Evolutionary conservation across 2,113 vertebrate genomes (phyloP).

Genomic region (Coreoperca whiteheadi): DNA sequence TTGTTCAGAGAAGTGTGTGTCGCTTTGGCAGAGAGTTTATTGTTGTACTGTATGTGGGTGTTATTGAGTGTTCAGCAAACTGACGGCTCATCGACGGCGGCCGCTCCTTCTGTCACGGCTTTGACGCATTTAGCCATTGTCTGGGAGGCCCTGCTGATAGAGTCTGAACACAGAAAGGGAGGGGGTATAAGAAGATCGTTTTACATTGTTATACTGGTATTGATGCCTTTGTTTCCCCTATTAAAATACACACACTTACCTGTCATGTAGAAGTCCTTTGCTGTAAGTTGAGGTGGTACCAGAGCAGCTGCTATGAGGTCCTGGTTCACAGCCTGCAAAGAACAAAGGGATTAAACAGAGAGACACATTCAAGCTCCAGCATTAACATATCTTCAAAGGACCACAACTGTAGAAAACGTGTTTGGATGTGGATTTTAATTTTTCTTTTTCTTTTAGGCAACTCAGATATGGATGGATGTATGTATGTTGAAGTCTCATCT

Average conservation of each 20-base stretch:
- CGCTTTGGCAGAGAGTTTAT: constrained; percentile 10
- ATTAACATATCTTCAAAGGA: no score
- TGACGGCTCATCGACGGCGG: constrained; percentile 93
- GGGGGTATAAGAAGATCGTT: background rate
- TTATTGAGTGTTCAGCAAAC: constrained; percentile 88
- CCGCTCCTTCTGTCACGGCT: constrained; percentile 94
- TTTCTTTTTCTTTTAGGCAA: no score
- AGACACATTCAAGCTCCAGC: no score
- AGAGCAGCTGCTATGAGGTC: constrained; percentile 91
- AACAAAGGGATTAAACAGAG: background rate
- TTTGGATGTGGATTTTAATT: no score
- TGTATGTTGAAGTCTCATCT: no score
- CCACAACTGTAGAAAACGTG: no score
- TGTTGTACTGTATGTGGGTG: background rate
- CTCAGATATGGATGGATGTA: no score
- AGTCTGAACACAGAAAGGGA: constrained; percentile 82
- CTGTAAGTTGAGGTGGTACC: constrained; percentile 93
- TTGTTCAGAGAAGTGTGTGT: constrained; percentile 10
- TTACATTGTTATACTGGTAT: background rate
- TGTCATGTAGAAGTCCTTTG: constrained; percentile 99
- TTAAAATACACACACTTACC: constrained; percentile 76
- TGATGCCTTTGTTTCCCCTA: background rate
- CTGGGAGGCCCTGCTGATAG: constrained; percentile 97
- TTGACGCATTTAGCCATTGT: constrained; percentile 99
- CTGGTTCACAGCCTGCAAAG: constrained; percentile 88